A percentile compares a stretch with the other conserved stretches of the same genome.
Conservation (phyloP, 2,888 invertebrate genomes). For the Drosophila hamatofila region DNA sequence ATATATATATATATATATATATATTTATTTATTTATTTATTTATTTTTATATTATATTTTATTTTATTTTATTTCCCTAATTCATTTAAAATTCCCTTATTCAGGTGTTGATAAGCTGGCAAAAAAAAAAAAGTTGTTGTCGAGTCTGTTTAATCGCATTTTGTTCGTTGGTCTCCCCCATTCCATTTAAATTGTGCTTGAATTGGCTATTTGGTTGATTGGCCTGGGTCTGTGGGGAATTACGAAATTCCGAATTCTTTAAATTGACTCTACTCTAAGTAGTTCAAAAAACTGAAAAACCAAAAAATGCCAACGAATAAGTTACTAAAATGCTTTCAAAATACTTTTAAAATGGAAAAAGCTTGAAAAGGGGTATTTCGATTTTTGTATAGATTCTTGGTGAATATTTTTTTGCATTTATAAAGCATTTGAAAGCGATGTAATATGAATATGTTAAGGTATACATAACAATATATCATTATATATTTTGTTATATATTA, state of each 20-base stretch:
- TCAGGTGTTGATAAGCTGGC: conserved; percentile 41
- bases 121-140: conserved; percentile 1
- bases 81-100: neutral
- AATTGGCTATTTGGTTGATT: conserved; percentile 58
- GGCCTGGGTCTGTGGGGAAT: conserved; percentile 24
- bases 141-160: neutral
- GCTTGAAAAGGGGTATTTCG: neutral
- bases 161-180: neutral
- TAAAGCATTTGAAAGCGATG: neutral
- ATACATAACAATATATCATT: neutral
- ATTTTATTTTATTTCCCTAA: conserved; percentile 2
- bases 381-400: neutral
- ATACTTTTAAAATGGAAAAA: conserved; percentile 9
- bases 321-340: conserved; percentile 23
- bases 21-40: too few relatives aligned
- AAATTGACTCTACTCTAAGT: conserved; percentile 34
- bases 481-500: neutral
- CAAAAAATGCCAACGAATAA: conserved; percentile 24
- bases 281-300: conserved; percentile 1
- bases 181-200: conserved; percentile 49
- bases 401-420: neutral
- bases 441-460: neutral
- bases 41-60: too few relatives aligned
- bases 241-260: conserved; percentile 50
- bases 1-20: neutral